A percentile compares a stretch with the other conserved stretches of the same genome.
Conservation (phyloP, 2,797 vertebrate genomes). For the Enteromius anoplus region DNA sequence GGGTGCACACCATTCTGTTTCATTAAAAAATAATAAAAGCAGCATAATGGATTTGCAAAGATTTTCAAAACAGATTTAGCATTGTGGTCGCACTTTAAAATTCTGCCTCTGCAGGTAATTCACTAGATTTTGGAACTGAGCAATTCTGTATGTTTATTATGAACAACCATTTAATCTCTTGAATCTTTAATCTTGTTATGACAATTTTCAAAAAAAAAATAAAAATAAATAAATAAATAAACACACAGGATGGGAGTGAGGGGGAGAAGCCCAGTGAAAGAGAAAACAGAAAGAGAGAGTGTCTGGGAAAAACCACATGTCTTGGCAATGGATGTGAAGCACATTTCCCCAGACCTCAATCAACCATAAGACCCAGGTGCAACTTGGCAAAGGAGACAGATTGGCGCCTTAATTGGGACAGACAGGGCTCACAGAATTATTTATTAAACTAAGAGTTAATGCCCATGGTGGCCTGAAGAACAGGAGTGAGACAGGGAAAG, state of each 20-base stretch:
- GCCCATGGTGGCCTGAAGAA: conserved; percentile 28
- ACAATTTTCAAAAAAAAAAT: background rate
- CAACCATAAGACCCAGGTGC: conserved; percentile 51
- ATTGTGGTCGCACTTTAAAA: background rate
- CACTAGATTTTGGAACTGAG: background rate
- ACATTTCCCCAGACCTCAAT: conserved; percentile 50
- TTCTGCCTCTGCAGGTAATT: too few species aligned
- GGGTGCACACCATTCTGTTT: background rate
- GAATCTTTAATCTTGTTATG: conserved; percentile 19
- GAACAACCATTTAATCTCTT: conserved; percentile 27
- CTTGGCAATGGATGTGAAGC: conserved; percentile 53
- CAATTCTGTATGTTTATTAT: conserved; percentile 10
- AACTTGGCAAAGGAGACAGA: conserved; percentile 48
- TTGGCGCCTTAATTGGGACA: conserved; percentile 43
- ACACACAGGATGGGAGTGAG: conserved; percentile 33
- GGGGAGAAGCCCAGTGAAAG: conserved; percentile 17
- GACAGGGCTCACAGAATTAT: conserved; percentile 54
- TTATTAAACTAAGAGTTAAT: conserved; percentile 49
- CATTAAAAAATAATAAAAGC: background rate
- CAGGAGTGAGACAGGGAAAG: conserved; percentile 13
- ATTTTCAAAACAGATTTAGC: background rate
- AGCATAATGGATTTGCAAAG: background rate
- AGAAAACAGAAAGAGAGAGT: conserved; percentile 16
- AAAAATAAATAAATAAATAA: background rate
- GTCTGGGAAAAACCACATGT: conserved; percentile 50